Percentiles rank a stretch among this genome's conserved stretches.
phyloP scores from a whole-genome alignment of 1,140 invertebrate genomes.

The Oncopeltus fasciatus region DNA sequence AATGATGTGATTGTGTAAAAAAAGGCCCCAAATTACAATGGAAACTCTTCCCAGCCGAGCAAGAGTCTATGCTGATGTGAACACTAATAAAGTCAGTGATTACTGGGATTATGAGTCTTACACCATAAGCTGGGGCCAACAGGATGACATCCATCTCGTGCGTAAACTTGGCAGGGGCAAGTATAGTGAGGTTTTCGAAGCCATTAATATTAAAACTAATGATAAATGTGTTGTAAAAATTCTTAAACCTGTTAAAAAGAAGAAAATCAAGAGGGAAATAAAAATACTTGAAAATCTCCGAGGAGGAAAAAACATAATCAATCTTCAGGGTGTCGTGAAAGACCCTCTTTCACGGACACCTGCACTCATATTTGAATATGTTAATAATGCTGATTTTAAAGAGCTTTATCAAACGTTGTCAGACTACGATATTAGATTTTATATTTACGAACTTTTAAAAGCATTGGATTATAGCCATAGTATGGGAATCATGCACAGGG shows the following conservation, averaged over 20 bases:
- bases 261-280: conserved; percentile 99
- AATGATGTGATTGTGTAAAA: too few relatives aligned
- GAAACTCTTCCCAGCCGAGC: conserved; percentile 79
- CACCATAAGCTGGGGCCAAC: conserved; percentile 94
- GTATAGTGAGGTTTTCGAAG: conserved; percentile 99
- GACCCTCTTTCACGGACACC: conserved; percentile 97
- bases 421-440: conserved; percentile 98
- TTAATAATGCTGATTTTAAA: conserved; percentile 99
- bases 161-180: conserved; percentile 97
- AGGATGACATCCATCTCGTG: conserved; percentile 98
- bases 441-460: conserved; percentile 82
- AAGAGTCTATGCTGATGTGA: conserved; percentile 94
- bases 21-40: too few relatives aligned
- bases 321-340: conserved; percentile 95
- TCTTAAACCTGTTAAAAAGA: conserved; percentile 99
- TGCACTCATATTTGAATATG: conserved; percentile 98
- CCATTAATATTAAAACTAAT: conserved; percentile 95
- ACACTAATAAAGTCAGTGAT: conserved; percentile 91
- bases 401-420: conserved; percentile 98
- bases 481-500: conserved; percentile 99
- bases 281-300: conserved; percentile 99
- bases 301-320: conserved; percentile 98
- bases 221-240: conserved; percentile 99
- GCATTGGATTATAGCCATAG: conserved; percentile 99
- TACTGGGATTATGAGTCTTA: conserved; percentile 99